Base-by-base conservation (phyloP, 2,113 vertebrate species). In the Genyomyrus donnyi region DNA sequence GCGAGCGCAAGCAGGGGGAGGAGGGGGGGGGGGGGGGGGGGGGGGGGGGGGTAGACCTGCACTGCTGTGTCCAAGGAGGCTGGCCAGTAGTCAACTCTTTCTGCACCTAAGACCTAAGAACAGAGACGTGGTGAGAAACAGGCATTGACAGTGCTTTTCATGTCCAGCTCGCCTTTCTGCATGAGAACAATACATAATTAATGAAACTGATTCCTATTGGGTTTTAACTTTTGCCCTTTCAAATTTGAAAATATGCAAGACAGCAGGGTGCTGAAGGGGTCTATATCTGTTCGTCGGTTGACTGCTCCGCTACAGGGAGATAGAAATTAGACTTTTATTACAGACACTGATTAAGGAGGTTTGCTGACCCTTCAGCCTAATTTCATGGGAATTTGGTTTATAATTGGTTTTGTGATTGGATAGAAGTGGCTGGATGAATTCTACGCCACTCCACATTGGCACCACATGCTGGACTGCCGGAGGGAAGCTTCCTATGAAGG, bases 331-430 rank as follows among this genome's bases (percentile, higher is more conserved):
- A 74, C 24, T 42, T 74, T 45, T 66, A 88, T 58, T 58, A 48
- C 39, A 48, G 45, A 9, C 45, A 11, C 39, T n/a, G 39, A 58
- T 74, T 48, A 39, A 74, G 21, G 42, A 19, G 35, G 31, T 49
- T 74, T 27, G 62, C 53, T 88, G 66, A 58, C 56, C 62, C 88
- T 74, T 45, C 88, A 48, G 62, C 35, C 87, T 88, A 74, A 88
- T 88, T 88, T 88, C 88, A 88, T 88, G 88, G 88, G 88, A 88
- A 88, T 88, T 88, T 88, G 42, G n/a, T 74, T 49, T 70, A 45
- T 88, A 88, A 88, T 88, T 88, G 53, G 56, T 31, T 70, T 70
- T 70, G 58, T 74, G 58, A 88, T 70, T 88, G 88, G 62, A 88
- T 19, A 48, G 62, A 74, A 88, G 24, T 45, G 45, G 39, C 45